Evolutionary conservation across 2,888 invertebrate species (phyloP).

Genomic region (Salticus scenicus): DNA sequence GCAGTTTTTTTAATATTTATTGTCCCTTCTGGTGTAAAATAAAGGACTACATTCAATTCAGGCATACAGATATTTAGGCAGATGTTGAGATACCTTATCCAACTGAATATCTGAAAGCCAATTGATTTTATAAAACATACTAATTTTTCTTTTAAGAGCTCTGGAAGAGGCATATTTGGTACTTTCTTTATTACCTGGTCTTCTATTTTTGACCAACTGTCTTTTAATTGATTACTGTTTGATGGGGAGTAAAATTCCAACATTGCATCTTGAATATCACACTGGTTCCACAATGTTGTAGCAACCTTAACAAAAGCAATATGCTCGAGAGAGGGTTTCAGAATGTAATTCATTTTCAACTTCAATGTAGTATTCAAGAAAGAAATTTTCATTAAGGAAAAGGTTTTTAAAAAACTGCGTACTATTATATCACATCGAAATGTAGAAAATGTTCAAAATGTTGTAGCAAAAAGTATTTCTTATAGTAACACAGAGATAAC

Average conservation of each 20-base stretch:
- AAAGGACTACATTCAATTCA: conserved; percentile 2
- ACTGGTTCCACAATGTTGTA: conserved; percentile 48
- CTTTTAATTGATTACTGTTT: neutral
- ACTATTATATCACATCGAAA: too few species aligned
- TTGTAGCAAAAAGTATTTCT: too few species aligned
- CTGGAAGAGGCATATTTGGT: conserved; percentile 23
- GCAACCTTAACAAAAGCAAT: conserved; percentile 35
- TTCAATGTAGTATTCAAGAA: too few species aligned
- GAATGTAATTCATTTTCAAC: conserved; percentile 24
- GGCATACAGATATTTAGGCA: neutral
- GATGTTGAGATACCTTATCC: conserved; percentile 27
- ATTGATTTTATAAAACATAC: conserved; percentile 35
- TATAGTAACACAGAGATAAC: too few species aligned
- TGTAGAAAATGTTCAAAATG: too few species aligned
- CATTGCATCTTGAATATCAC: conserved; percentile 37
- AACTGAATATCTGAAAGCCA: conserved; percentile 34
- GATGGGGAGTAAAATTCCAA: conserved; percentile 32
- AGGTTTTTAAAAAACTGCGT: too few species aligned
- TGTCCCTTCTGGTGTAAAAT: conserved; percentile 51
- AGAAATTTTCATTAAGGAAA: too few species aligned
- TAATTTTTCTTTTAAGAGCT: conserved; percentile 36
- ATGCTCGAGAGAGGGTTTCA: conserved; percentile 35
- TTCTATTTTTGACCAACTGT: conserved; percentile 37
- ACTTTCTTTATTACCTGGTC: conserved; percentile 50
- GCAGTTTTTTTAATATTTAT: conserved; percentile 53